Base-by-base conservation (phyloP, 2,797 vertebrate species). In the Microhierax caerulescens region DNA sequence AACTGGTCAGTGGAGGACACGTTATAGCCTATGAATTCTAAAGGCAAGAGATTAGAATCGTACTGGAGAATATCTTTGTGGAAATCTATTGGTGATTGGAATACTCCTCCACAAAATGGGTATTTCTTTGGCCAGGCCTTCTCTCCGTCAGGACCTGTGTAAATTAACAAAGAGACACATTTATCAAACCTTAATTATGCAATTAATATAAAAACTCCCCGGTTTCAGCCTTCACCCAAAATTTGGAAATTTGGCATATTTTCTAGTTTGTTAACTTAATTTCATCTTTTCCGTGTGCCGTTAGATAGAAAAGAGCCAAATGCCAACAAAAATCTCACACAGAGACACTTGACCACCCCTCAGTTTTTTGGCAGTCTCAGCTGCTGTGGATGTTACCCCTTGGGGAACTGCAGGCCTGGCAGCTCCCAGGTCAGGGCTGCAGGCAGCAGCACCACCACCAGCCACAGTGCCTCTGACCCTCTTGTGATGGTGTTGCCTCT, bases 31-130 rank as follows among this genome's bases (percentile, higher is more conserved):
- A 98, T 97, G 81, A 99, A 96, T 84, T 98, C 98, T 37, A 99
- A 97, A 41, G 99, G 99, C 19, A 76, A 57, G 45, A 99, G 97
- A 54, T 96, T 97, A n/a, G 99, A 98, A 69, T 99, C 98, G 3
- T 99, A 99, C 89, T 98, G 98, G n/a, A 99, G 98, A 90, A 99
- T 98, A 34, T 98, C 98, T 7, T 98, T 90, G 45, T 98, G 98
- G 72, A 99, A 98, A 98, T 99, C 98, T 68, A 99, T 99, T 1
- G 99, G 99, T 2, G 99, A 99, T 96, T 99, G 99, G 90, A 99
- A 98, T 7, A 98, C 88, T 67, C 99, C 99, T 36, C 98, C 99
- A 84, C 99, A 99, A 32, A 98, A 99, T 0, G 99, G 99, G 57
- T 98, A 99, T 51, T 97, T 97, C 73, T 98, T 98, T 43, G 98